A percentile compares a stretch with the other conserved stretches of the same genome.
phyloP scores from a whole-genome alignment of 2,113 vertebrate genomes.

The Chlorodrepanis virens region DNA sequence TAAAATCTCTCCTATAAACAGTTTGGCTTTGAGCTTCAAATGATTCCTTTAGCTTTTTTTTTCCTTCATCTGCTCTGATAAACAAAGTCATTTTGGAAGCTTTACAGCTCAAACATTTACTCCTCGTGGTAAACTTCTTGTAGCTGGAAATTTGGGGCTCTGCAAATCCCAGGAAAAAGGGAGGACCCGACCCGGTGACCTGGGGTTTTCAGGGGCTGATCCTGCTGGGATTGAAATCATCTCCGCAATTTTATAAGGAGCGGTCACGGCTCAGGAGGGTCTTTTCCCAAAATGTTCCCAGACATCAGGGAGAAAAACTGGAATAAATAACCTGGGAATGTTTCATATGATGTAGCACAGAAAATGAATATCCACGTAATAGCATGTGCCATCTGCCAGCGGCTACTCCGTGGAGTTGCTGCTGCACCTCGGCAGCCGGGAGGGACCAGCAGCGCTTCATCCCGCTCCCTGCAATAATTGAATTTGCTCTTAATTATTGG shows the following conservation, averaged over 20 bases:
- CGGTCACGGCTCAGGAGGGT: not conserved
- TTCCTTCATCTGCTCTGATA: constrained; percentile 60
- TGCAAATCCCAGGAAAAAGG: not conserved
- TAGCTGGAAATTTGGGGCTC: constrained; percentile 46
- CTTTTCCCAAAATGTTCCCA: constrained; percentile 22
- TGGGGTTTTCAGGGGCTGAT: constrained; percentile 46
- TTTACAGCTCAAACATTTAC: constrained; percentile 75
- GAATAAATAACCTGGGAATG: not conserved
- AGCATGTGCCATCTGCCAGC: not conserved
- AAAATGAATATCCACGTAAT: not conserved
- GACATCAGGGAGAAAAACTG: not conserved
- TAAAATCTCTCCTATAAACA: constrained; percentile 74
- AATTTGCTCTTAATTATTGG: not conserved
- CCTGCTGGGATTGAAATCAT: constrained; percentile 36
- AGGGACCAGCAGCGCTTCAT: not conserved
- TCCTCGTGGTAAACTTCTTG: constrained; percentile 64
- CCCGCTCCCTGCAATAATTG: not conserved
- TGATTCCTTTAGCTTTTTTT: constrained; percentile 41
- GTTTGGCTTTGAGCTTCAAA: constrained; percentile 72
- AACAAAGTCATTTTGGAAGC: constrained; percentile 74
- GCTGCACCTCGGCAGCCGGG: not conserved
- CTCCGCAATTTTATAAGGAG: constrained; percentile 45
- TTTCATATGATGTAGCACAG: not conserved
- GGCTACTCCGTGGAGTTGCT: not conserved
- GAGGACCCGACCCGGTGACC: not conserved